Percentiles rank a stretch among this genome's conserved stretches.
phyloP scores from a whole-genome alignment of 2,888 invertebrate species.

The Piscicola geometra region DNA sequence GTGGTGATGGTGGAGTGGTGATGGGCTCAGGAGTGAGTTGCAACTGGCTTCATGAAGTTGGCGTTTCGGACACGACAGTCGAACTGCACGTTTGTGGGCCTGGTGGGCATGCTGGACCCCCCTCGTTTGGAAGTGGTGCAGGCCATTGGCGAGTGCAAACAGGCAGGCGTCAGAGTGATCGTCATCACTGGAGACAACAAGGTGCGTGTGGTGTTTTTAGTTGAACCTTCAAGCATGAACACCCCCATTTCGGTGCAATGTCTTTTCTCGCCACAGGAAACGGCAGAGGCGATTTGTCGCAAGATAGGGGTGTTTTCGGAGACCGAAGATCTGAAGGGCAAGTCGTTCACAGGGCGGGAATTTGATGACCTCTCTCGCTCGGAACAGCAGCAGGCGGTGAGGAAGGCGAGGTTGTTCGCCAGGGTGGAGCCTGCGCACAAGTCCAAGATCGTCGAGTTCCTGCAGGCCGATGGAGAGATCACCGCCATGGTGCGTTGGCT shows the following conservation, averaged over 20 bases:
- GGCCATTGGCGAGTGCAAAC: slow-evolving; percentile 89
- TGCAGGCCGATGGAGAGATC: slow-evolving; percentile 94
- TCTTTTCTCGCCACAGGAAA: slow-evolving; percentile 61
- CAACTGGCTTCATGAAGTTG: too few species aligned
- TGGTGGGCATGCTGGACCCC: slow-evolving; percentile 99
- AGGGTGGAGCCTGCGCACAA: slow-evolving; percentile 99
- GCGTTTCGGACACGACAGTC: slow-evolving; percentile 47
- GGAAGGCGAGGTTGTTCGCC: slow-evolving; percentile 83
- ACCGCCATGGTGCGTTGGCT: slow-evolving; percentile 80
- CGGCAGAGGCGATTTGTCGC: slow-evolving; percentile 99
- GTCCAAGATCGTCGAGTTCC: slow-evolving; percentile 95
- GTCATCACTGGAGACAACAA: slow-evolving; percentile 99
- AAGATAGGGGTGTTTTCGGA: slow-evolving; percentile 95
- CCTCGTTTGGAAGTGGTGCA: slow-evolving; percentile 85
- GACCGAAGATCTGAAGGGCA: slow-evolving; percentile 88
- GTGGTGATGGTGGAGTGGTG: too few species aligned
- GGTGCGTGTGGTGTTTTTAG: slow-evolving; percentile 49
- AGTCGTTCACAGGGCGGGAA: slow-evolving; percentile 94
- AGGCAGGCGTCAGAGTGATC: slow-evolving; percentile 98
- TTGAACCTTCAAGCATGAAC: not conserved
- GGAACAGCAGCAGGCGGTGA: slow-evolving; percentile 83
- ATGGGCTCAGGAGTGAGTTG: too few species aligned
- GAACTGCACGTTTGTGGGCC: slow-evolving; percentile 95
- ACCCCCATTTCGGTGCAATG: not conserved
- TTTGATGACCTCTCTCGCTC: slow-evolving; percentile 93